Conservation (phyloP, 2,888 invertebrate species). For the Hymenopus coronatus region DNA sequence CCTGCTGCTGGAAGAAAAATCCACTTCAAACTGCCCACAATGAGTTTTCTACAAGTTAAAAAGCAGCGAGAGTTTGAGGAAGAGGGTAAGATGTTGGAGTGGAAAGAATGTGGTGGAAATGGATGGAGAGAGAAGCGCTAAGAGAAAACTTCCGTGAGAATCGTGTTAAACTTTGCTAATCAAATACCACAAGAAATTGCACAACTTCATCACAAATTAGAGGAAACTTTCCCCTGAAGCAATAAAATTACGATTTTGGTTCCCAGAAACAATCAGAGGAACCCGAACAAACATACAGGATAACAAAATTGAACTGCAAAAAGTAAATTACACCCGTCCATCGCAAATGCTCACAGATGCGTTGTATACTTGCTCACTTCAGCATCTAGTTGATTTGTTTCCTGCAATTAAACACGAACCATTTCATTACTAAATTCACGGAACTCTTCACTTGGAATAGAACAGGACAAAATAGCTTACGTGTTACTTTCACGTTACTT, state of each 20-base stretch:
- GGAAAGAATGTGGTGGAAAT: neutral
- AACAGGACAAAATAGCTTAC: no score
- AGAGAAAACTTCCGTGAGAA: neutral
- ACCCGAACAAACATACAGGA: neutral
- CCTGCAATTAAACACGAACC: no score
- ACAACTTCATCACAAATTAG: neutral
- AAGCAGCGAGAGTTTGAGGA: neutral
- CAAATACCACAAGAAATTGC: constrained; percentile 2
- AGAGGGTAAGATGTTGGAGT: neutral
- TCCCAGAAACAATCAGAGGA: neutral
- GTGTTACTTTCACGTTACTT: no score
- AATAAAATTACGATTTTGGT: neutral
- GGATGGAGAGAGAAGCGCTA: neutral
- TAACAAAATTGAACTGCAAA: neutral
- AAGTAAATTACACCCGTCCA: neutral
- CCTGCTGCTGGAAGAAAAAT: neutral
- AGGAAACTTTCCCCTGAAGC: neutral
- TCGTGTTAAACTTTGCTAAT: neutral
- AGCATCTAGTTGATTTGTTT: no score
- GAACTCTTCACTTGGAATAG: no score
- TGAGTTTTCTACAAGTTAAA: neutral
- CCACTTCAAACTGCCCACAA: constrained; percentile 9
- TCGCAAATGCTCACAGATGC: neutral
- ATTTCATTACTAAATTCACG: no score
- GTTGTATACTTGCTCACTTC: neutral